Percentiles rank a stretch among this genome's conserved stretches.
Conservation (phyloP, 2,113 vertebrate species). For the Ondatra zibethicus region DNA sequence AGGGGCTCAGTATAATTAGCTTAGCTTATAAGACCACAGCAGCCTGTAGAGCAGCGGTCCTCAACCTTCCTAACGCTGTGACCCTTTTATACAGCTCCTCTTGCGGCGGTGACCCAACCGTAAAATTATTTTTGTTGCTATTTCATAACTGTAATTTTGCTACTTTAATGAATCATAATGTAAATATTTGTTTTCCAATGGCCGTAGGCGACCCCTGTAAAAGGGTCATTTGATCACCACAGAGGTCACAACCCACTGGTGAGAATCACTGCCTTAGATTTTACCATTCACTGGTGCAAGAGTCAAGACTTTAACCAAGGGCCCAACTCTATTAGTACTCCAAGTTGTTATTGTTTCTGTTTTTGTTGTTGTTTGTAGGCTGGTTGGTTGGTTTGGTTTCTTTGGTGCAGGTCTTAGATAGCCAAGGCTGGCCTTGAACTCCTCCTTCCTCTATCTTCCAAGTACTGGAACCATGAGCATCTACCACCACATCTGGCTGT, state of each 20-base stretch:
- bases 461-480: not conserved
- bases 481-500: not conserved
- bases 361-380: not conserved
- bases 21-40: not conserved
- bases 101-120: not conserved
- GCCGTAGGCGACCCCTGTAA: not conserved
- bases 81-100: not conserved
- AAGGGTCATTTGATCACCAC: not conserved
- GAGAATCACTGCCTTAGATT: not conserved
- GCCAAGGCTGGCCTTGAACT: not conserved
- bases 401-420: not conserved
- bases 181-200: not conserved
- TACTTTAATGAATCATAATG: not conserved
- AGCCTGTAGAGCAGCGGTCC: not conserved
- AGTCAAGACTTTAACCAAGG: not conserved
- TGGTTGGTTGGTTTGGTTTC: not conserved
- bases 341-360: not conserved
- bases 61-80: not conserved
- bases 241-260: not conserved
- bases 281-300: not conserved
- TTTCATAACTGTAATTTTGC: not conserved
- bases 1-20: not conserved
- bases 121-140: not conserved
- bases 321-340: not conserved
- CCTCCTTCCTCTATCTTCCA: not conserved